Conservation (phyloP, 2,797 vertebrate species). For the Argentina silus region DNA sequence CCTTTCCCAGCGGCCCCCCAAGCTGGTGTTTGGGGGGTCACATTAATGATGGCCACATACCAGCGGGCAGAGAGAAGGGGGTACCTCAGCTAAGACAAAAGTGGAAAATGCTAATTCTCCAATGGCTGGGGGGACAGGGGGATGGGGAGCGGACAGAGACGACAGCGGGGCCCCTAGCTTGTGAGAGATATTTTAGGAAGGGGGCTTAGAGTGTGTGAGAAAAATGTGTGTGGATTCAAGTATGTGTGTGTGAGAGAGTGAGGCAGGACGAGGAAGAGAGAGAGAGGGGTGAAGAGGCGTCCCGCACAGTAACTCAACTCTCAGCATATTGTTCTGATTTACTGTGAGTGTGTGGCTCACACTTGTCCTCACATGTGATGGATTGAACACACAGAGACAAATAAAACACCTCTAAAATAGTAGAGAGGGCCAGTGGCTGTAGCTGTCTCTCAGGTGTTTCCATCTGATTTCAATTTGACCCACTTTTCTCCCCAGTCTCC, state of each 20-base stretch:
- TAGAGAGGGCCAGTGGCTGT: slow-evolving; percentile 16
- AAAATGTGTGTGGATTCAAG: neutral
- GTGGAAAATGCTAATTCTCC: slow-evolving; percentile 77
- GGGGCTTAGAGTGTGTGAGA: slow-evolving; percentile 35
- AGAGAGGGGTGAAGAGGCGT: slow-evolving; percentile 31
- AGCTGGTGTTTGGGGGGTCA: slow-evolving; percentile 53
- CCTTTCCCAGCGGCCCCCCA: slow-evolving; percentile 65
- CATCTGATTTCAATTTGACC: slow-evolving; percentile 68
- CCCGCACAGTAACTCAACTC: slow-evolving; percentile 51
- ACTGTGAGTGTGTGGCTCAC: slow-evolving; percentile 36
- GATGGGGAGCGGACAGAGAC: neutral
- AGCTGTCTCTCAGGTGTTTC: slow-evolving; percentile 67
- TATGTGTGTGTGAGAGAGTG: slow-evolving; percentile 2
- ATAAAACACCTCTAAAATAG: slow-evolving; percentile 24
- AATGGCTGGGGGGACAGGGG: slow-evolving; percentile 26
- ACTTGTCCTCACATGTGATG: slow-evolving; percentile 27
- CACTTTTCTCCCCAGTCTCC: slow-evolving; percentile 58
- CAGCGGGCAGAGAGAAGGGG: slow-evolving; percentile 49
- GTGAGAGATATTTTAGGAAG: slow-evolving; percentile 69
- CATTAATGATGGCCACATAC: slow-evolving; percentile 75
- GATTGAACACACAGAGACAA: slow-evolving; percentile 63
- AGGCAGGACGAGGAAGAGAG: slow-evolving; percentile 24
- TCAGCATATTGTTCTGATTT: slow-evolving; percentile 61
- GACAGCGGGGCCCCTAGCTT: slow-evolving; percentile 39
- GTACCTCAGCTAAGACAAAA: slow-evolving; percentile 72